These are phyloP conservation scores for Galerucella nymphaeae DNA, from an alignment of 2,888 invertebrate species.

Conservation along the genomic window DNA sequence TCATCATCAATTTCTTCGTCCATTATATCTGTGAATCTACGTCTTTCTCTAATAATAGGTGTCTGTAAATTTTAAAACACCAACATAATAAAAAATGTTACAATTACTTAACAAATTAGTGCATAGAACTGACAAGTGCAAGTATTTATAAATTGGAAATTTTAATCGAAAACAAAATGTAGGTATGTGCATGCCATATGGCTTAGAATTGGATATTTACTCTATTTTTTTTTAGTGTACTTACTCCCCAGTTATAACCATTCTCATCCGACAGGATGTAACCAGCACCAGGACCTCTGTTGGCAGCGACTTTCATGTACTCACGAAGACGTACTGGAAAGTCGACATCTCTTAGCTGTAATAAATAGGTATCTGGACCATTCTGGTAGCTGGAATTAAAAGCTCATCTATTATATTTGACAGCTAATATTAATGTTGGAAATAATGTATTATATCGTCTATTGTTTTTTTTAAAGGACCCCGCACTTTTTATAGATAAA, in stretches of 20 bases:
- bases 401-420: background rate
- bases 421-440: background rate
- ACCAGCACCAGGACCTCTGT: constrained; percentile 78
- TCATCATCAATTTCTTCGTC: constrained; percentile 96
- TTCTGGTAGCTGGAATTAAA: constrained; percentile 82
- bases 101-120: no score
- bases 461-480: background rate
- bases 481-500: no score
- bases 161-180: no score
- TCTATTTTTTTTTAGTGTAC: no score
- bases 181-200: no score
- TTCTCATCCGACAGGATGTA: constrained; percentile 74
- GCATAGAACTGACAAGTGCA: no score
- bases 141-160: no score
- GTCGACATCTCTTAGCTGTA: constrained; percentile 92
- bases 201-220: no score
- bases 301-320: constrained; percentile 93
- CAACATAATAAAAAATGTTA: background rate
- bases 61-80: constrained; percentile 67
- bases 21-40: constrained; percentile 94
- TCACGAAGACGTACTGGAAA: constrained; percentile 94
- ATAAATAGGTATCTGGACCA: constrained; percentile 95
- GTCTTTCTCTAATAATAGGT: constrained; percentile 88
- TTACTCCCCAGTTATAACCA: constrained; percentile 82
- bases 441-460: background rate